Evolutionary conservation across 2,888 invertebrate genomes (phyloP).

Genomic region (Pristionchus maxplancki): DNA sequence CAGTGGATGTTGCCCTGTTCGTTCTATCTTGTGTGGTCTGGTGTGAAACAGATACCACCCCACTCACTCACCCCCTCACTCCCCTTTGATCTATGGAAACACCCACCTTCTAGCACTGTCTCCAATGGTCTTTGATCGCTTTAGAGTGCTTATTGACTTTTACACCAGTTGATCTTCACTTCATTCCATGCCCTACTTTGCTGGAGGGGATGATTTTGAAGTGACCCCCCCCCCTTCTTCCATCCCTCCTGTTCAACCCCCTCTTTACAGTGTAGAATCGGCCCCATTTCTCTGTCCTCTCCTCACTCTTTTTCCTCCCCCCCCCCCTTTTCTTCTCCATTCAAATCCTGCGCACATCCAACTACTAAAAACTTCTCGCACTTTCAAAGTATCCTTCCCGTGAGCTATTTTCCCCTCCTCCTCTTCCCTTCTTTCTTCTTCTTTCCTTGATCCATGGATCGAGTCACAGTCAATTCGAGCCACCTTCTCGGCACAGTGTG

Average conservation of each 20-base stretch:
- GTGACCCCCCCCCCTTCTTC: neutral
- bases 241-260: conserved; percentile 22
- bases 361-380: conserved; percentile 30
- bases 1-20: neutral
- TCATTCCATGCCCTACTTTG: conserved; percentile 15
- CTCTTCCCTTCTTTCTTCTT: conserved; percentile 9
- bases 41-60: conserved; percentile 13
- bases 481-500: neutral
- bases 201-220: conserved; percentile 22
- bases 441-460: neutral
- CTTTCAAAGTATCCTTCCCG: neutral
- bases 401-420: neutral
- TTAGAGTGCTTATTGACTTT: neutral
- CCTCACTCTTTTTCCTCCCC: conserved; percentile 15
- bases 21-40: conserved; percentile 20
- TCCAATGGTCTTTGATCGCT: neutral
- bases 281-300: conserved; percentile 33
- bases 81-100: neutral
- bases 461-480: neutral
- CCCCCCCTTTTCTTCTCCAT: conserved; percentile 9
- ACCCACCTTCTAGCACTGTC: neutral
- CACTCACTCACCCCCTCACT: neutral
- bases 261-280: conserved; percentile 11
- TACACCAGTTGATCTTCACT: conserved; percentile 16
- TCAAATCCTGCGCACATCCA: neutral